Evolutionary conservation across 2,113 vertebrate genomes (phyloP).

Genomic region (Melanotaenia duboulayi): DNA sequence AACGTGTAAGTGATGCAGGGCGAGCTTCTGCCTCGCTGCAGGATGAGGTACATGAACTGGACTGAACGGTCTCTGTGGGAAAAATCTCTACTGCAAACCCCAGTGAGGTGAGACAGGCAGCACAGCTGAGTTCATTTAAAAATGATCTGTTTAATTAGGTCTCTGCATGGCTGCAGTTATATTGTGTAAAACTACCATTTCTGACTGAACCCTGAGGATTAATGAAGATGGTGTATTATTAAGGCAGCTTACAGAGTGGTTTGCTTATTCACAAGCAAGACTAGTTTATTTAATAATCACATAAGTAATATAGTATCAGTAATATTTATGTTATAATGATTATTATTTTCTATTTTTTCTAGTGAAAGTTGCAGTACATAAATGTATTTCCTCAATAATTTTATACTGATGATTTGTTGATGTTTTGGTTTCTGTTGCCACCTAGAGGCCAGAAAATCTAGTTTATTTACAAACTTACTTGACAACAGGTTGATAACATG

Average conservation of each 20-base stretch:
- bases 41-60: constrained; percentile 92
- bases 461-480: neutral
- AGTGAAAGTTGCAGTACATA: no score
- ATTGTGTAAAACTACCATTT: no score
- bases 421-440: neutral
- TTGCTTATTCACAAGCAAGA: no score
- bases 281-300: no score
- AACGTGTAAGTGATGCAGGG: constrained; percentile 88
- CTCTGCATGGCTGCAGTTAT: neutral
- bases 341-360: no score
- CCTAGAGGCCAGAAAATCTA: neutral
- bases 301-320: no score
- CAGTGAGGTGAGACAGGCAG: constrained; percentile 77
- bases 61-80: constrained; percentile 86
- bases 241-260: no score
- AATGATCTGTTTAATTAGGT: neutral
- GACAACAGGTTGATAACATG: neutral
- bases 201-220: no score
- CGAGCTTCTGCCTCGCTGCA: constrained; percentile 88
- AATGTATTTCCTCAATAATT: no score
- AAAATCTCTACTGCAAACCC: constrained; percentile 85
- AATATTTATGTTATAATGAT: no score
- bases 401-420: no score
- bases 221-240: no score
- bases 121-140: neutral